These are phyloP conservation scores for Drosophila murphyi DNA, from an alignment of 1,140 invertebrate species.

Conservation along the genomic window DNA sequence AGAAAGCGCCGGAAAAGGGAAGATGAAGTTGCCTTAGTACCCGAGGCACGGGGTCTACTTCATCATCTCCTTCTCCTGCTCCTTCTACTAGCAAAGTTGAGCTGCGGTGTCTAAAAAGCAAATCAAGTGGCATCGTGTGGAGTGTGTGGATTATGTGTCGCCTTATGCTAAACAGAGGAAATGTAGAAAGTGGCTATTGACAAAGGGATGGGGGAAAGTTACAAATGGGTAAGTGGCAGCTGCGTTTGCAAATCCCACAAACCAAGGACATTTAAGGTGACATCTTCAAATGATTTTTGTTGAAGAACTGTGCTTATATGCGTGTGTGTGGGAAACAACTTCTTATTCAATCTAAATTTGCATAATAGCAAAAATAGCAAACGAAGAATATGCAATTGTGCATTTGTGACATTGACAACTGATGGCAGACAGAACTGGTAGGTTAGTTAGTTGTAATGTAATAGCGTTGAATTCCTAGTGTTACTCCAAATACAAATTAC, in stretches of 20 bases:
- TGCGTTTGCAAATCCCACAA: slow-evolving; percentile 16
- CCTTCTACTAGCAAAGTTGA: slow-evolving; percentile 4
- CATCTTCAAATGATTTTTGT: slow-evolving; percentile 20
- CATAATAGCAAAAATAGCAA: slow-evolving; percentile 17
- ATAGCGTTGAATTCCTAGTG: too few relatives aligned
- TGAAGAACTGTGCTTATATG: slow-evolving; percentile 8
- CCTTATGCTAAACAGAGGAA: slow-evolving; percentile 30
- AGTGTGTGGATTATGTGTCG: slow-evolving; percentile 40
- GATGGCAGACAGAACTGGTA: not conserved
- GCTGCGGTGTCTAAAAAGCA: slow-evolving; percentile 13
- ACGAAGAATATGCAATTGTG: slow-evolving; percentile 4
- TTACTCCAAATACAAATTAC: not conserved
- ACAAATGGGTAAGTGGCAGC: not conserved
- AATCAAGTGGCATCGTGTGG: slow-evolving; percentile 30
- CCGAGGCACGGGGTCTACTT: too few relatives aligned
- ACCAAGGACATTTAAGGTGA: slow-evolving; percentile 41
- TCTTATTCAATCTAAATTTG: slow-evolving; percentile 13
- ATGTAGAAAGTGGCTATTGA: not conserved
- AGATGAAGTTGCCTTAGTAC: not conserved
- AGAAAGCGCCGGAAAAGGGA: not conserved
- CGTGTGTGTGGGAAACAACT: slow-evolving; percentile 2
- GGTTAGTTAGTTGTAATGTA: not conserved
- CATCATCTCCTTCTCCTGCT: not conserved
- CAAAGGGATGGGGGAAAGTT: not conserved
- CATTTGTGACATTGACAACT: not conserved